Conservation (phyloP, 2,888 invertebrate species). For the Cheilosia variabilis region DNA sequence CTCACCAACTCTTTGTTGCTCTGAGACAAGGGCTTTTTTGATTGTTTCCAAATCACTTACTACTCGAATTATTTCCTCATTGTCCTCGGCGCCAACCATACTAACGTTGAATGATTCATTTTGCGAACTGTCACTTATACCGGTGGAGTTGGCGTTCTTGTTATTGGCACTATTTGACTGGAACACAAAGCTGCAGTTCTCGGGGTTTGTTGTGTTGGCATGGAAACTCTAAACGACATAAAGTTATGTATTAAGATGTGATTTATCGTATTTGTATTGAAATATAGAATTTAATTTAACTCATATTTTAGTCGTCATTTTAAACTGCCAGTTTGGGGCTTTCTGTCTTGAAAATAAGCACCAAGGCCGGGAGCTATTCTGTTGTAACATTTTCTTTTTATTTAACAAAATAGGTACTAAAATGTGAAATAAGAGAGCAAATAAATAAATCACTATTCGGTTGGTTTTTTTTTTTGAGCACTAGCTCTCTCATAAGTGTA, state of each 20-base stretch:
- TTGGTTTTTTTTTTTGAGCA: no score
- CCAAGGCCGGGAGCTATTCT: no score
- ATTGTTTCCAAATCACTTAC: slow-evolving; percentile 89
- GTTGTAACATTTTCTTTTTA: no score
- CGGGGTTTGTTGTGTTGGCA: slow-evolving; percentile 77
- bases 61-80: slow-evolving; percentile 84
- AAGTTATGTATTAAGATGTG: neutral
- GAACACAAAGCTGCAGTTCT: slow-evolving; percentile 79
- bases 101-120: slow-evolving; percentile 72
- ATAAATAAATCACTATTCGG: no score
- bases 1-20: slow-evolving; percentile 89
- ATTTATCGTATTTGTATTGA: neutral
- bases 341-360: no score
- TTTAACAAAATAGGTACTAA: no score
- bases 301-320: no score
- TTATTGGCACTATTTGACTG: slow-evolving; percentile 75
- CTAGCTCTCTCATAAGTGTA: no score
- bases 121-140: slow-evolving; percentile 78
- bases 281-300: no score
- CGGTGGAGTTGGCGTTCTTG: slow-evolving; percentile 81
- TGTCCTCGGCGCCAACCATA: slow-evolving; percentile 79
- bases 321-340: no score
- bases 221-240: slow-evolving; percentile 73
- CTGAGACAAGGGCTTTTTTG: slow-evolving; percentile 88
- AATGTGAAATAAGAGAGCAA: no score